Base-by-base conservation (phyloP, 2,797 vertebrate species). In the Balearica regulorum region DNA sequence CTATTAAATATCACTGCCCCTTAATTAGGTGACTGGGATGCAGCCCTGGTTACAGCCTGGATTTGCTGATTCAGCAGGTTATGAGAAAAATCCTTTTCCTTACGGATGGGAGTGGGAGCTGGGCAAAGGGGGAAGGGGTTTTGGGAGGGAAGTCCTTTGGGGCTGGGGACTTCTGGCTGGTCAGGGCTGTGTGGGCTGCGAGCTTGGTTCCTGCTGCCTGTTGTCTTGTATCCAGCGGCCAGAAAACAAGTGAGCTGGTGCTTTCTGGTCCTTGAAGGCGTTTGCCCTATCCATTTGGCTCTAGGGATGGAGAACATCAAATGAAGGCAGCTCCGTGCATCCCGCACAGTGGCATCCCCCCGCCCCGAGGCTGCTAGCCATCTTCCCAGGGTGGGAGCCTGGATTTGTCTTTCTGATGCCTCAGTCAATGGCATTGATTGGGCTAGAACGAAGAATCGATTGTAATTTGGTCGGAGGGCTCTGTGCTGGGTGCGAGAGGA, bases 381-480 rank as follows among this genome's bases (percentile, higher is more conserved):
- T 69, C 91, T 97, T 97, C 81, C 83, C 28, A 4, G 84, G 83
- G 85, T 35, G 37, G 80, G 83, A 96, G 66, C 82, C 60, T 22
- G 89, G 90, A 87, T 98, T 96, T 93, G 79, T 97, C 95, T 96
- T 97, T 90, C 94, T 94, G 94, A 89, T 93, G 96, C 89, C 83
- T 81, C 76, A 91, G 82, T 98, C 95, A 18, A 98, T 97, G 96
- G 61, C 81, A 97, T 98, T 54, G 98, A 98, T 95, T 48, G 68
- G 96, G 93, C 57, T 94, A 87, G 92, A 97, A 96, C 28, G 51
- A 95, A 71, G 88, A 87, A 97, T 98, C 96, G 43, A 98, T 98
- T 7, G 83, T 96, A 97, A 97, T 98, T 97, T 96, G 96, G 95
- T 98, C 89, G 64, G 95, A 90, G 93, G 96, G 93, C 92, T 78